Evolutionary conservation across 2,113 vertebrate genomes (phyloP), one percentile per base, ranked within the genome.

Genomic region (Anser cygnoides): DNA sequence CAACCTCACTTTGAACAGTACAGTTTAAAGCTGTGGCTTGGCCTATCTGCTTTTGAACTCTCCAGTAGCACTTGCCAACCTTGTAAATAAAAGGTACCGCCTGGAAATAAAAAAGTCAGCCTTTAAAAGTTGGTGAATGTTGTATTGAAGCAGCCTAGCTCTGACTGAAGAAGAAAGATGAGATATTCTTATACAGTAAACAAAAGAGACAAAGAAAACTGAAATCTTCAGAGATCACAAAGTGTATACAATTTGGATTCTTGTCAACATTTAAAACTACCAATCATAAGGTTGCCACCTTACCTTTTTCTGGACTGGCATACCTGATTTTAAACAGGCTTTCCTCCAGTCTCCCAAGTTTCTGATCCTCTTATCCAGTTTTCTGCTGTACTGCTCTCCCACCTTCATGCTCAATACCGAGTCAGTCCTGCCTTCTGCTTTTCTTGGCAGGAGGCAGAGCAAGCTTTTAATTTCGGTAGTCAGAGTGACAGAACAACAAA

Each of bases 231-330:
- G 95, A 97, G 97, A 98, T 97, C 96, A 97, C 95, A 44, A 97
- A 88, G 86, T 84, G 74, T 79, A 95, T 83, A 96, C 67, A 95
- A 92, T 96, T 95, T 96, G 93, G 90, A 88, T 96, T 98, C 94
- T 97, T 95, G 92, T 93, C 50, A 87, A 98, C 93, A 94, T 93
- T 97, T 96, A 97, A 97, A 98, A 97, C 97, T 97, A 96, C 92
- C 93, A 97, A 96, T 97, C 97, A 98, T 97, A 98, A 98, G 98
- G 96, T 95, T 98, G 97, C 98, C 98, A 98, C 94, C 96, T 98
- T 97, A 97, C 96, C 92, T 97, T 96, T 95, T 62, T 76, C 90
- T 95, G 85, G 93, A 96, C 89, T 92, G 84, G 95, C 54, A 84
- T 25, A 96, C 90, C 94, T 97, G 91, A 78, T 90, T 97, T 88